Evolutionary conservation across 2,113 vertebrate species (phyloP).

Genomic region (Hippoglossus stenolepis): DNA sequence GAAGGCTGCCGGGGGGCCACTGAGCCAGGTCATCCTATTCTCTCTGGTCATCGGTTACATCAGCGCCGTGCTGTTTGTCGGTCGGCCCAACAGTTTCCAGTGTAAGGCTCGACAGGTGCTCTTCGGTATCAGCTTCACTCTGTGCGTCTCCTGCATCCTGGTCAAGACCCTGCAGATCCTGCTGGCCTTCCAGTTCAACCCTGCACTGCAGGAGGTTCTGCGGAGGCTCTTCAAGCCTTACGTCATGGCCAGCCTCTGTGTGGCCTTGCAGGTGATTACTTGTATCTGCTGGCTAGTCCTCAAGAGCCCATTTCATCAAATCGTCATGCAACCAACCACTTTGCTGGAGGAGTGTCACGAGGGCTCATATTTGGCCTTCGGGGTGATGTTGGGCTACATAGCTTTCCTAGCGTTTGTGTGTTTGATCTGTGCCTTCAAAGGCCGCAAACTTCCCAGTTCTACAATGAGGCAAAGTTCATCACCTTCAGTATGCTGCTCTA

Average conservation of each 20-base stretch:
- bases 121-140: conserved; percentile 89
- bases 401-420: conserved; percentile 87
- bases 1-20: conserved; percentile 85
- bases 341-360: conserved; percentile 87
- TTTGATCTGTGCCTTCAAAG: conserved; percentile 90
- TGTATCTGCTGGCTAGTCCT: conserved; percentile 87
- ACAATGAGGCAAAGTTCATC: conserved; percentile 92
- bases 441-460: conserved; percentile 90
- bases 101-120: conserved; percentile 88
- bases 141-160: conserved; percentile 90
- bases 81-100: conserved; percentile 79
- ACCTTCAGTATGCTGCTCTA: conserved; percentile 94
- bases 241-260: conserved; percentile 78
- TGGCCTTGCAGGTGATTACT: conserved; percentile 81
- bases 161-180: conserved; percentile 92
- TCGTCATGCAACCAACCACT: conserved; percentile 64
- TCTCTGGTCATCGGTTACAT: conserved; percentile 87
- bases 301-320: conserved; percentile 76
- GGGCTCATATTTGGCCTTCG: conserved; percentile 85
- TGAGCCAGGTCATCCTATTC: conserved; percentile 88
- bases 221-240: conserved; percentile 82
- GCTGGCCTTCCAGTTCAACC: conserved; percentile 90
- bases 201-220: conserved; percentile 82
- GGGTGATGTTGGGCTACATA: no score
- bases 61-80: conserved; percentile 87